Conservation (phyloP, 1,140 invertebrate species). For the Rhagoletis pomonella region DNA sequence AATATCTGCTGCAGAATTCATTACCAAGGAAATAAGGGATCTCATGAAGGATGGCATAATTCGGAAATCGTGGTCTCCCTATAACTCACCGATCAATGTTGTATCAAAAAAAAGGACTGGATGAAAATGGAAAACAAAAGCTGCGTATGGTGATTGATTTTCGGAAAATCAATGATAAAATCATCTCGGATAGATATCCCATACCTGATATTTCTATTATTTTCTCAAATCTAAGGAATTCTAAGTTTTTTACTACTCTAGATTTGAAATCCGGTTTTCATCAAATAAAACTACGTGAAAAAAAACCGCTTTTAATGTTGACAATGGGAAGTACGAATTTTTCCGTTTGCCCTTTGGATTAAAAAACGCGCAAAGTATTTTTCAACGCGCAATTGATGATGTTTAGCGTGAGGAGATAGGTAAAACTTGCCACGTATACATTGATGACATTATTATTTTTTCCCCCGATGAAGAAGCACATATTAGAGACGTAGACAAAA, state of each 20-base stretch:
- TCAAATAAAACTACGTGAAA: conserved; percentile 60
- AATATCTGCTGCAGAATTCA: conserved; percentile 8
- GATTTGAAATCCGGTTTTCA: conserved; percentile 67
- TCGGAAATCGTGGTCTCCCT: conserved; percentile 3
- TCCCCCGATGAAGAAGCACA: conserved; percentile 62
- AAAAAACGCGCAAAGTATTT: conserved; percentile 70
- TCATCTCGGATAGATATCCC: conserved; percentile 60
- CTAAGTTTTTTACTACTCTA: conserved; percentile 65
- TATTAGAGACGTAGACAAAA: conserved; percentile 58
- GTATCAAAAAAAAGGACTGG: conserved; percentile 51
- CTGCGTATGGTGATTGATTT: conserved; percentile 32
- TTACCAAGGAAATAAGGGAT: conserved; percentile 18
- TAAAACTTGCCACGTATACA: conserved; percentile 64
- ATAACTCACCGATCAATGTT: conserved; percentile 39
- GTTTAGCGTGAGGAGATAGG: conserved; percentile 62
- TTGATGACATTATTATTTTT: conserved; percentile 66
- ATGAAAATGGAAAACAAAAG: conserved; percentile 17
- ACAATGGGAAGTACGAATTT: conserved; percentile 50
- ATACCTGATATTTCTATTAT: conserved; percentile 60
- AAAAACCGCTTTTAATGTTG: conserved; percentile 54
- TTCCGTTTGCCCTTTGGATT: conserved; percentile 71
- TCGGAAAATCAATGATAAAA: conserved; percentile 43
- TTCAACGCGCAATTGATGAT: conserved; percentile 74
- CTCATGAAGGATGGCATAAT: conserved; percentile 38
- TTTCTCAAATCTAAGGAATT: conserved; percentile 62